Evolutionary conservation across 53 echinoderm and acorn worm genomes (phyloP), one percentile per base, ranked within the genome.

Genomic region (Astropecten irregularis): DNA sequence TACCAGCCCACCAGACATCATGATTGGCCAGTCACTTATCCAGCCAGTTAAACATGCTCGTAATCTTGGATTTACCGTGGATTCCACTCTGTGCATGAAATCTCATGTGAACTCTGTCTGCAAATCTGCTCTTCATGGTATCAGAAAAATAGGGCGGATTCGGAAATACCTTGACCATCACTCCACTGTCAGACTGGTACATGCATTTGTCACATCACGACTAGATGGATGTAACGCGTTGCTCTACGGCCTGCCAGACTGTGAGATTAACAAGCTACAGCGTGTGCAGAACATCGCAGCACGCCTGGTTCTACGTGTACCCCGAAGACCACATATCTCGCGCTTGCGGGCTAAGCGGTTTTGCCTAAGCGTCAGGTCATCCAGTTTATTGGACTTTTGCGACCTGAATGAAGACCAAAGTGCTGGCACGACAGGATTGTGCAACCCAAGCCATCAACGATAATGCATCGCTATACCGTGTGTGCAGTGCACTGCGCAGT

Each of bases 211-310:
- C 27, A 68, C 59, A 9, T 87, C 82, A 9, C 54, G 69, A 20
- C 69, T 82, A 9, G 87, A 87, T 35, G 18, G 33, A 49, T 39
- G 52, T 49, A 26, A 71, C 22, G 46, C 32, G 36, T 33, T 85
- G 27, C 64, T 61, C 16, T 85, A 31, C 36, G 73, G 85, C 58
- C 26, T 71, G 23, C 72, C 85, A 10, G 73, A 85, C 2, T 40
- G 39, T 42, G 85, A 85, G 32, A 3, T 85, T 10, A 35, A 0
- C 16, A 85, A 73, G 46, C 56, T 85, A 4, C 73, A 85, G 63
- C 83, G 38, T 4, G 83, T 82, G 2, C 83, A 82, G 38, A 82
- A 82, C 39, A 66, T 50, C 14, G 68, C 83, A 46, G 83, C 83
- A n/a, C 66, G 68, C 3, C 49, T 82, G 10, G 83, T 82, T 28